phyloP scores from a whole-genome alignment of 2,888 invertebrate species.

The Cancer borealis region DNA sequence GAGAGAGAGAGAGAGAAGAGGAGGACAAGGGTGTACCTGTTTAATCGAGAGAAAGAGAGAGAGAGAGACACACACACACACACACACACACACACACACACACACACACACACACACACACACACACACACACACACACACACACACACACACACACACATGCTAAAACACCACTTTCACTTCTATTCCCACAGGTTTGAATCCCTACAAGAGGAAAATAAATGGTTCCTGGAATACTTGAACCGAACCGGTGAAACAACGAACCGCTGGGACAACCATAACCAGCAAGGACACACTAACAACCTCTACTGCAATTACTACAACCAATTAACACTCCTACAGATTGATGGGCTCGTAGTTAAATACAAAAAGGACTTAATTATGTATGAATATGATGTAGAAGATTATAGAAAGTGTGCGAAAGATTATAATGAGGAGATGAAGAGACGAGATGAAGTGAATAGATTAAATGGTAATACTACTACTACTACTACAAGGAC shows the following conservation, averaged over 20 bases:
- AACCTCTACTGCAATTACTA: slow-evolving; percentile 68
- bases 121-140: not conserved
- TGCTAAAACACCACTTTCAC: not conserved
- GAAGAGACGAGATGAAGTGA: not conserved
- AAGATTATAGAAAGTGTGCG: slow-evolving; percentile 64
- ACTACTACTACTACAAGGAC: not conserved
- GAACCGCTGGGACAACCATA: slow-evolving; percentile 73
- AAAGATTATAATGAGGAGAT: slow-evolving; percentile 43
- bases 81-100: not conserved
- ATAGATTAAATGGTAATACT: not conserved
- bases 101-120: not conserved
- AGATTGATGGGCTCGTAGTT: slow-evolving; percentile 31
- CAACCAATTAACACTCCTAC: slow-evolving; percentile 51
- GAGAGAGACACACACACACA: not conserved
- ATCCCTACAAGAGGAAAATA: slow-evolving; percentile 63
- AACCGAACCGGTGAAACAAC: slow-evolving; percentile 59
- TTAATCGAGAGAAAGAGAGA: no score
- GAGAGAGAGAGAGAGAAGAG: not conserved
- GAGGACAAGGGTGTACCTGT: not conserved
- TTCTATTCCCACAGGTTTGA: slow-evolving; percentile 70
- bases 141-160: not conserved
- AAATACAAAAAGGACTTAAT: slow-evolving; percentile 73
- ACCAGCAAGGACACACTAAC: slow-evolving; percentile 35
- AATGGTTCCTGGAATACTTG: slow-evolving; percentile 68
- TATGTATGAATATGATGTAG: slow-evolving; percentile 63